Evolutionary conservation across 2,113 vertebrate genomes (phyloP), one percentile per base, ranked within the genome.

Genomic region (Leptocoma aspasia): DNA sequence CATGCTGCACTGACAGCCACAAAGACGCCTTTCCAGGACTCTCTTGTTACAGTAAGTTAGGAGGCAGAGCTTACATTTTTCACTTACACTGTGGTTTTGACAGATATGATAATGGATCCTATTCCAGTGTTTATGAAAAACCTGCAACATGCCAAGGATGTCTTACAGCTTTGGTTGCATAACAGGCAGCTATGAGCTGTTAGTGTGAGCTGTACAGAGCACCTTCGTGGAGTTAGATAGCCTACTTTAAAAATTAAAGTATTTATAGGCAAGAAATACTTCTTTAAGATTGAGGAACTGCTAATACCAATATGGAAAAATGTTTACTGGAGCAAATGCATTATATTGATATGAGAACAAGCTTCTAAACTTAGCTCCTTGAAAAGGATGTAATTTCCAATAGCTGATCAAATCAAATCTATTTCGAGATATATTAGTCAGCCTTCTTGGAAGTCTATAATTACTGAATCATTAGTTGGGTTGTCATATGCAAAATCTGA

Each of bases 391-490:
- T 8, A n/a, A 80, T 86, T 93, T 92, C 92, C 79, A 95, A 93
- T 90, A 92, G 79, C 59, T 86, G 71, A 94, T 96, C 90, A 92
- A 94, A 92, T 82, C 23, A 95, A 93, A 92, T 90, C 90, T 95
- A 96, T 92, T 94, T 95, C 9, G 33, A 90, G 92, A 88, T 69
- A 65, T 81, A 81, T 85, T 96, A 94, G 72, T 89, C 92, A 95
- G 80, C 61, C 59, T 89, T 90, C 80, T 78, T 50, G 28, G 42
- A 92, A 90, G 50, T 66, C 82, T 91, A 7, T 89, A 95, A 96
- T 94, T 95, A 96, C 50, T 75, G 47, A 94, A 60, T 53, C 52
- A 89, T 94, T 95, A 90, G 89, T 66, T 95, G 71, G 47, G 82
- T 78, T 95, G 90, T 82, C 49, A 61, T 77, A 89, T 53, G 75